phyloP scores from a whole-genome alignment of 2,113 vertebrate genomes.

The Micromys minutus region DNA sequence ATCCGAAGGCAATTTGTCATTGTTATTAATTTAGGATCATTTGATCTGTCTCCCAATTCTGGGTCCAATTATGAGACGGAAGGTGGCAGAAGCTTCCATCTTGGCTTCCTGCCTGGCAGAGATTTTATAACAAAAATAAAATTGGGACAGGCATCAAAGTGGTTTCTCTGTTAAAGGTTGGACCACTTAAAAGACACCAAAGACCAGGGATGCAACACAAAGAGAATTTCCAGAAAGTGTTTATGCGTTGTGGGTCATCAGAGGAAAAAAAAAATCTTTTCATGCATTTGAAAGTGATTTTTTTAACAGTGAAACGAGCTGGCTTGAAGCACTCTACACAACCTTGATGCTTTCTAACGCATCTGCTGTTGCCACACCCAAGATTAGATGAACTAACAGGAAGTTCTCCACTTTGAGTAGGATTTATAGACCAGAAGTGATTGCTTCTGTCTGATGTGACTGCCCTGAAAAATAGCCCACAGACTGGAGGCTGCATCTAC shows the following conservation, averaged over 20 bases:
- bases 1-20: conserved; percentile 72
- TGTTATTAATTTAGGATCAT: conserved; percentile 80
- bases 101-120: conserved; percentile 30
- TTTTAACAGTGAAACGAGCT: conserved; percentile 53
- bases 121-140: conserved; percentile 62
- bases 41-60: conserved; percentile 75
- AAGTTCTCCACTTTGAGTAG: background rate
- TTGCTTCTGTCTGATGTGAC: background rate
- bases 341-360: background rate
- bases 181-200: background rate
- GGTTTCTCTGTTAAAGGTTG: conserved; percentile 31
- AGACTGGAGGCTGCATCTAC: background rate
- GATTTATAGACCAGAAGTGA: background rate
- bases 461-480: background rate
- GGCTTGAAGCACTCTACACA: background rate
- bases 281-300: background rate
- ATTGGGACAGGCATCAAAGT: conserved; percentile 46
- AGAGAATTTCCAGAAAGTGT: conserved; percentile 28
- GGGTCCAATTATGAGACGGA: conserved; percentile 71
- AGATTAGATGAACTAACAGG: background rate
- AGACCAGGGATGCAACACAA: background rate
- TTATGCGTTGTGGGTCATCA: background rate
- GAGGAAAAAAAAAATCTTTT: conserved; percentile 50
- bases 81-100: conserved; percentile 28
- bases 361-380: background rate